phyloP scores from a whole-genome alignment of 1,140 invertebrate species.

The Luehdorfia chinensis region DNA sequence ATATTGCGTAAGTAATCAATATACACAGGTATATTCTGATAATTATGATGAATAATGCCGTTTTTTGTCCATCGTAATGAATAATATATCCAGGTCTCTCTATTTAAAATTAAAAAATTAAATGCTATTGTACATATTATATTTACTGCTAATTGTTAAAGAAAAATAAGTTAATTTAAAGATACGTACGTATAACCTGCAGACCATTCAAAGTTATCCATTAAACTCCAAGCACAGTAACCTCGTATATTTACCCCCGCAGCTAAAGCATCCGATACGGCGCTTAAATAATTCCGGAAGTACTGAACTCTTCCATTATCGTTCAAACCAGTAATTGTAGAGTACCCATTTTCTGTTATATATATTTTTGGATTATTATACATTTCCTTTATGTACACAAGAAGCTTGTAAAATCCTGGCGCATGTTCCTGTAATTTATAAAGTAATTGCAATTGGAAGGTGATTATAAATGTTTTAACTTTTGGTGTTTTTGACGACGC shows the following conservation, averaged over 20 bases:
- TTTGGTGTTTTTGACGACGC: too few relatives aligned
- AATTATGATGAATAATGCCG: too few relatives aligned
- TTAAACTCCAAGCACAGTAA: constrained; percentile 12
- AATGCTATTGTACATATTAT: too few relatives aligned
- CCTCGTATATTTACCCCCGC: constrained; percentile 7
- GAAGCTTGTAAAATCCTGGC: constrained; percentile 3
- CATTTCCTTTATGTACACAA: constrained; percentile 1
- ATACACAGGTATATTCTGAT: too few relatives aligned
- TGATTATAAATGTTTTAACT: too few relatives aligned
- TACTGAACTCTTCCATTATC: constrained; percentile 7
- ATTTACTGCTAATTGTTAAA: too few relatives aligned
- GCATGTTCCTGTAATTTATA: constrained; percentile 13
- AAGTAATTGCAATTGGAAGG: too few relatives aligned
- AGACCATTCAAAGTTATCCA: constrained; percentile 13
- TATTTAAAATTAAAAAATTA: background rate
- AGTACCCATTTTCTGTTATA: constrained; percentile 14
- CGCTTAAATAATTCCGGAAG: constrained; percentile 9
- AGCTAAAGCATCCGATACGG: background rate
- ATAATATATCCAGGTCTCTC: too few relatives aligned
- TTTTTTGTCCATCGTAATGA: too few relatives aligned
- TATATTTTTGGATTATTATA: constrained; percentile 14
- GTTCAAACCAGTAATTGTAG: background rate
- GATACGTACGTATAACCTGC: constrained; percentile 13
- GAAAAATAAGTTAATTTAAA: too few relatives aligned
- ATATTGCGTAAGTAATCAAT: too few relatives aligned